Evolutionary conservation across 2,797 vertebrate species (phyloP).

Genomic region (Bovichtus diacanthus): DNA sequence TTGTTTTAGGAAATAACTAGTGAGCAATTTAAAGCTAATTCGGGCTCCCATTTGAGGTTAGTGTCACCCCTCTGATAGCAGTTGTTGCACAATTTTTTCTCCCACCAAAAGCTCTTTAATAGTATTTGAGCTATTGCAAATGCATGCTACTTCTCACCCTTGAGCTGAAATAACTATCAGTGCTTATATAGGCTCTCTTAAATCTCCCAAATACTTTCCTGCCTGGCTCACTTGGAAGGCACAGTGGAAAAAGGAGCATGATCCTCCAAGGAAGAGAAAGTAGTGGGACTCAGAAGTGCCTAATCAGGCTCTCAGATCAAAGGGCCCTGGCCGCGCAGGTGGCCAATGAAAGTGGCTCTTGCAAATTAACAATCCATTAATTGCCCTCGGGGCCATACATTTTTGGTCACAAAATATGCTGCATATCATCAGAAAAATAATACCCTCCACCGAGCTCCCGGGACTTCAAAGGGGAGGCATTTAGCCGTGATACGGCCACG

Average conservation of each 20-base stretch:
- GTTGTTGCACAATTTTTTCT: constrained; percentile 16
- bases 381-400: constrained; percentile 72
- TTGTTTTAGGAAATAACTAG: constrained; percentile 40
- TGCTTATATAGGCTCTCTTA: constrained; percentile 85
- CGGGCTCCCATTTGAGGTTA: constrained; percentile 33
- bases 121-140: constrained; percentile 79
- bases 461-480: constrained; percentile 80
- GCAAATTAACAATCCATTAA: constrained; percentile 85
- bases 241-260: constrained; percentile 81
- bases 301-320: constrained; percentile 85
- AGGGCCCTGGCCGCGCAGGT: constrained; percentile 73
- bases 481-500: constrained; percentile 72
- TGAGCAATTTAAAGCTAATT: constrained; percentile 44
- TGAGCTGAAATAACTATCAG: constrained; percentile 86
- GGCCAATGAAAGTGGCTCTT: constrained; percentile 81
- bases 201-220: constrained; percentile 87
- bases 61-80: constrained; percentile 52
- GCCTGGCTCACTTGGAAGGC: constrained; percentile 84
- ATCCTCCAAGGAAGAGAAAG: constrained; percentile 80
- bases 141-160: constrained; percentile 80
- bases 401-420: constrained; percentile 81
- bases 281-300: constrained; percentile 74
- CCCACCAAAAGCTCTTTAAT: constrained; percentile 65
- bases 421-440: constrained; percentile 84
- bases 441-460: constrained; percentile 72